Base-by-base conservation (phyloP, 2,888 invertebrate species). In the Drosophila mulleri region DNA sequence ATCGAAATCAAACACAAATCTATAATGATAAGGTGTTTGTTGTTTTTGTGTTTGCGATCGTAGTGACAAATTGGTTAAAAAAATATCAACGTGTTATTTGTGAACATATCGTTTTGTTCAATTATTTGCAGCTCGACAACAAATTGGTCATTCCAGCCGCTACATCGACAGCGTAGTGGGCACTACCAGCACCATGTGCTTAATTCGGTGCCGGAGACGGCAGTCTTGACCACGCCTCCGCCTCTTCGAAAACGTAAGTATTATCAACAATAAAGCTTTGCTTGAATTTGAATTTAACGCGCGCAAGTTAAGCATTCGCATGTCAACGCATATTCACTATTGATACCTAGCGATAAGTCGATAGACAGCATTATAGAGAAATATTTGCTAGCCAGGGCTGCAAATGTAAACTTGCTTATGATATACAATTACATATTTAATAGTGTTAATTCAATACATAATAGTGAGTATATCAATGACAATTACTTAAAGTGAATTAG, bases 101-200 rank as follows among this genome's bases (percentile, higher is more conserved):
- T 58, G 37, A 66, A 39, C 18, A 48, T 32, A 8, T 45, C 18
- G 35, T 50, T 69, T 66, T 29, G 32, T 50, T n/a, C 45, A 48
- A 39, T 56, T 48, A 67, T 75, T 84, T 74, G 53, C 78, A 86
- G 89, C 67, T 57, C 89, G 52, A 82, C 79, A 66, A 78, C 82
- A 48, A 91, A 92, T 82, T 92, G 91, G 92, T 88, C 88, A 35
- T 91, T 91, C 69, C 82, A 75, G 69, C 89, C 89, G 41, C 68
- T 90, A 29, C 83, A 82, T 44, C 83, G 90, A 8, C 88, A 90
- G 62, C 82, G 84, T 29, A 87, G 84, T 57, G 76, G 72, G 53
- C 62, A 86, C 58, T 62, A 76, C 60, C 88, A 83, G 57, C 83
- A 86, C 54, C 83, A 77, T 88, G 82, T 81, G 74, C 82, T 87